phyloP scores from a whole-genome alignment of 2,797 vertebrate genomes.

The Rhincodon typus region DNA sequence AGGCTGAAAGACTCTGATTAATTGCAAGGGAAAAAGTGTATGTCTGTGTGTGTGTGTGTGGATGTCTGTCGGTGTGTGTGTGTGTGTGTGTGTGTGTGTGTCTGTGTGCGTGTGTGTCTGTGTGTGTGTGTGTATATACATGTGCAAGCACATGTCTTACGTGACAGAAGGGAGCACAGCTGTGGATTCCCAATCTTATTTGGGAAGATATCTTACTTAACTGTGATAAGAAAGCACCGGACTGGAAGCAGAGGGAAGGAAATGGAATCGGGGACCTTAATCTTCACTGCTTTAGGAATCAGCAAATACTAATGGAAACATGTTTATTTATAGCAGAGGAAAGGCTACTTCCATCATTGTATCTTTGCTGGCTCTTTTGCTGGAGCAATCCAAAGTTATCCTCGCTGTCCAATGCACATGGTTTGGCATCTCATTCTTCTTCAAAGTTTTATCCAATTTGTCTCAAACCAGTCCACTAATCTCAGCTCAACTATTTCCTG shows the following conservation, averaged over 20 bases:
- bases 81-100: no score
- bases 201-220: neutral
- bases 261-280: neutral
- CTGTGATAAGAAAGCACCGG: neutral
- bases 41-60: neutral
- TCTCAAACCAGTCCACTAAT: neutral
- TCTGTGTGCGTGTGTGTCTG: no score
- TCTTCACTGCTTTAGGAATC: neutral
- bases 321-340: neutral
- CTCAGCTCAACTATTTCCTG: neutral
- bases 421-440: neutral
- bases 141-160: neutral
- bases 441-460: neutral
- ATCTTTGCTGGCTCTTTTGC: neutral
- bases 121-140: neutral
- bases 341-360: neutral
- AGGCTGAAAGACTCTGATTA: no score
- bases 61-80: no score
- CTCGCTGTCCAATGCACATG: neutral
- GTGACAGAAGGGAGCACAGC: neutral
- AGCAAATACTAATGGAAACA: neutral
- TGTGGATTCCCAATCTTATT: neutral
- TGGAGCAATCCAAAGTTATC: neutral
- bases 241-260: neutral
- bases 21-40: no score